A percentile compares a stretch with the other conserved stretches of the same genome.
phyloP scores from a whole-genome alignment of 2,113 vertebrate genomes.

The Tor tambroides region DNA sequence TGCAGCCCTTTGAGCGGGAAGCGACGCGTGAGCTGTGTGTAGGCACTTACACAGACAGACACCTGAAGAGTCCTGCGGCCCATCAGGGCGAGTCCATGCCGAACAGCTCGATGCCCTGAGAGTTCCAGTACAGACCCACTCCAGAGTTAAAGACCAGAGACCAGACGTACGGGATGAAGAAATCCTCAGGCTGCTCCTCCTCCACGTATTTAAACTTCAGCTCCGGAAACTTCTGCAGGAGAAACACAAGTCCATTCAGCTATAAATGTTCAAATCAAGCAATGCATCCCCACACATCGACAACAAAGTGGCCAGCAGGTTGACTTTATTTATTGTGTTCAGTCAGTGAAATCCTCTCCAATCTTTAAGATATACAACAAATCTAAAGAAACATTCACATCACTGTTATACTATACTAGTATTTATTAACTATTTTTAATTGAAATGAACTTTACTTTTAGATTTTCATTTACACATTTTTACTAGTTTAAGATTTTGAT shows the following conservation, averaged over 20 bases:
- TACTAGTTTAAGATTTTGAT: no score
- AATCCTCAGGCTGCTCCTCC: constrained; percentile 97
- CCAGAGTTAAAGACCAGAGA: constrained; percentile 94
- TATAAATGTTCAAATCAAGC: not conserved
- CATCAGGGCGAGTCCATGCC: constrained; percentile 91
- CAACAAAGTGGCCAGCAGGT: not conserved
- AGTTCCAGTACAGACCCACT: constrained; percentile 91
- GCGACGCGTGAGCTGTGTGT: not conserved
- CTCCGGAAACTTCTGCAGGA: constrained; percentile 91
- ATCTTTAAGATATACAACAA: no score
- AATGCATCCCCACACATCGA: not conserved
- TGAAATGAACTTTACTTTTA: no score
- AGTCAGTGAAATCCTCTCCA: no score
- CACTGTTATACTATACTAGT: not conserved
- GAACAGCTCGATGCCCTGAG: constrained; percentile 92
- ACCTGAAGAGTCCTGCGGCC: not conserved
- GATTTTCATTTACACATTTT: no score
- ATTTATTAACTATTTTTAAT: not conserved
- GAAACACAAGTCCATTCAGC: not conserved
- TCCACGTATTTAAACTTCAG: constrained; percentile 98
- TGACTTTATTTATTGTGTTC: no score
- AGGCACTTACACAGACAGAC: constrained; percentile 38
- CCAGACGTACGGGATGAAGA: constrained; percentile 98
- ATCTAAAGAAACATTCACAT: not conserved
- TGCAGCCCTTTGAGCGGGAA: constrained; percentile 30